Base-by-base conservation (phyloP, 2,113 vertebrate species). In the Takifugu flavidus region DNA sequence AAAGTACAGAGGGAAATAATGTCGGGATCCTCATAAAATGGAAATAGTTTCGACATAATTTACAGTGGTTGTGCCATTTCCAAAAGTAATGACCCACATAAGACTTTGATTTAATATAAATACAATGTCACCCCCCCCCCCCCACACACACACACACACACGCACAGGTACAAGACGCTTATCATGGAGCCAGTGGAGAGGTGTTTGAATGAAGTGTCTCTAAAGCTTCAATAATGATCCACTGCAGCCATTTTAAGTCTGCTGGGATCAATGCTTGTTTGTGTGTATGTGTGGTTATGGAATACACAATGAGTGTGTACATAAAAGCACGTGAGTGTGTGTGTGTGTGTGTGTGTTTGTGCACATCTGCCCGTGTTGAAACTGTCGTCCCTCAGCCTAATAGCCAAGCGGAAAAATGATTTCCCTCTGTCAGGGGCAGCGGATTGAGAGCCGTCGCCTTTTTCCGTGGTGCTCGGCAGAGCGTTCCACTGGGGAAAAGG, bases 161-260 rank as follows among this genome's bases (percentile, higher is more conserved):
- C 57, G 44, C 59, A 72, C 29, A 50, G 50, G 26, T 7, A 15
- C 58, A 27, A 20, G 57, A 49, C 13, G 53, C 54, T 49, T 66
- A 80, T 80, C 67, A 78, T 39, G 75, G 70, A 77, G 53, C 58
- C 61, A 68, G 34, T 62, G 13, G 49, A 75, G 67, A 73, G 3
- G 15, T 45, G 42, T 27, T 57, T 43, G 31, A 74, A 77, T 77
- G 58, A 72, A 78, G 58, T 80, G 57, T 75, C 64, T 75, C 72
- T 43, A 55, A 75, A 79, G 69, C 69, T 59, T 66, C 57, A 52
- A 65, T 81, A 79, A 87, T 77, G 65, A 67, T 69, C 66, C 68
- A 67, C 71, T 53, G 56, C 20, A 51, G 49, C 47, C 34, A 67
- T 34, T 63, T 53, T 58, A 20, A 12, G 39, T 68, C 63, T 20